Percentiles rank a stretch among this genome's conserved stretches.
These are phyloP conservation scores for Phoenicopterus ruber DNA, from an alignment of 2,113 vertebrate species.

Conservation along the genomic window DNA sequence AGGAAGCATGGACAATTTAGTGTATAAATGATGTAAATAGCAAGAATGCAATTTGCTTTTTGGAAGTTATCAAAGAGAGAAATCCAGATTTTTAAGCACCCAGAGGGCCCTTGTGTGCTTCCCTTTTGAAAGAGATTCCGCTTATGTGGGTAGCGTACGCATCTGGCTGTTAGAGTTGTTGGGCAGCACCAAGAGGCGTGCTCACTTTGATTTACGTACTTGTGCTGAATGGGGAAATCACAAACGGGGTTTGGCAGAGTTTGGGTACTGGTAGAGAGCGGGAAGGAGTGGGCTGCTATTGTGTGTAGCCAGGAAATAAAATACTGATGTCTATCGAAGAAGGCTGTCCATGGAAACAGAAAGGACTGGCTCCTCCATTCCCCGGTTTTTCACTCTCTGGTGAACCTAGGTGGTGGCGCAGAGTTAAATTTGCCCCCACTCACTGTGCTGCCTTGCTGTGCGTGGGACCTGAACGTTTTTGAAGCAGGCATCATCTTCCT, in stretches of 20 bases:
- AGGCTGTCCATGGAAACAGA: neutral
- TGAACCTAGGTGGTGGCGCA: neutral
- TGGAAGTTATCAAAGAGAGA: neutral
- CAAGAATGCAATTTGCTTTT: neutral
- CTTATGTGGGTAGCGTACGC: neutral
- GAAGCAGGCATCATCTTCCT: neutral
- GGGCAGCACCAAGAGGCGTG: neutral
- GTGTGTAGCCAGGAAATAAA: neutral
- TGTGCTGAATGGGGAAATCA: neutral
- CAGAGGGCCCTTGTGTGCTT: neutral
- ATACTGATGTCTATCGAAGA: neutral
- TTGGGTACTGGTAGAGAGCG: neutral
- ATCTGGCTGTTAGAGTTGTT: neutral
- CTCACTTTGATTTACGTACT: neutral
- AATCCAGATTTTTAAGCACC: neutral
- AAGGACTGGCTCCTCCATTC: neutral
- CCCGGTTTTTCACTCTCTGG: neutral
- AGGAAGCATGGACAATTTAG: neutral
- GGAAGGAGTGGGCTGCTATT: neutral
- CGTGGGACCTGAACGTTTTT: neutral
- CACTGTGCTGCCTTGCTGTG: neutral
- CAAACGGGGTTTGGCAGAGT: neutral
- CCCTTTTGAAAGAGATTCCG: neutral
- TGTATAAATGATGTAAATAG: neutral
- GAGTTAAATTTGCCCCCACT: neutral